Base-by-base conservation (phyloP, 1,140 invertebrate genomes). In the Cherax quadricarinatus region DNA sequence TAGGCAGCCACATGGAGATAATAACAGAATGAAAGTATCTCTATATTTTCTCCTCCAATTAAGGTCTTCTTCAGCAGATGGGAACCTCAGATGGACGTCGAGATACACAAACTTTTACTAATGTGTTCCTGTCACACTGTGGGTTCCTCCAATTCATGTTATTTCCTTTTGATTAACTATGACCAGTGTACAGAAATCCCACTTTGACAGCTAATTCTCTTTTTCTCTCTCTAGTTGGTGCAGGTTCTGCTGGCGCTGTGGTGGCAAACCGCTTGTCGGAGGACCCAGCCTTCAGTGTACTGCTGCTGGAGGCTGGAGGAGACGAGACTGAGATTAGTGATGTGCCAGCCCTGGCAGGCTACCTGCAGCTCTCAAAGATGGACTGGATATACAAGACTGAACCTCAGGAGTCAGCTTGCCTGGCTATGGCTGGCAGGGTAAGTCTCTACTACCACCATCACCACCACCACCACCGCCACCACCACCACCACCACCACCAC, bases 301-400 rank as follows among this genome's bases (percentile, higher is more conserved):
- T 99, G 3, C 95, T 99, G 0, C 94, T 99, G 89, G 98, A 99
- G 96, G 98, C 98, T 4, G 98, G 98, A 0, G 97, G 97, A 6
- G 97, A 98, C 95, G 98, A 99, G 95, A 98, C 97, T 0, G 97
- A 98, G 94, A 97, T 98, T 93, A 98, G 97, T 0, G 97, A 98
- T 94, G 97, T 99, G 0, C 98, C 98, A 3, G 95, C 98, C 1
- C 96, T 98, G 92, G 98, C 98, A 0, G 98, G 97, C 1, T 98
- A 98, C 94, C 95, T 98, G 9, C 98, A 98, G 94, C 95, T 98
- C 10, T 98, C 97, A 89, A 97, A 98, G 94, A 95, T 98, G 16
- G 98, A 99, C 94, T 99, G 98, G 98, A 96, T 97, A 94, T 99
- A 98, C 94, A 98, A 98, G 95, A 98, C 98, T 4, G 98, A 98